These are phyloP conservation scores for Nephrocerus scutellatus DNA, from an alignment of 2,888 invertebrate species.

Conservation along the genomic window DNA sequence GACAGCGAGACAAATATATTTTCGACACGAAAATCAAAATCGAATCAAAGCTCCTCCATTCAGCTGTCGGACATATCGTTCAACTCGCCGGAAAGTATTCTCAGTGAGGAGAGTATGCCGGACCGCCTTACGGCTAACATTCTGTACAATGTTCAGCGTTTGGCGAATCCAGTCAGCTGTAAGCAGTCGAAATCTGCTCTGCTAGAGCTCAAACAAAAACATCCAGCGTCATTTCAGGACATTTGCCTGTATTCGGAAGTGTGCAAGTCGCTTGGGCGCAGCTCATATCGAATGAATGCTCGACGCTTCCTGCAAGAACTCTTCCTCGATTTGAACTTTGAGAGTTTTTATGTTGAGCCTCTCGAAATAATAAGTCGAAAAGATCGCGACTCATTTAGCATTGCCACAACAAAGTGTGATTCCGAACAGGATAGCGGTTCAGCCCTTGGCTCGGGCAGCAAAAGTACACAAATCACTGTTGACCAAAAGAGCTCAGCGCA, in stretches of 20 bases:
- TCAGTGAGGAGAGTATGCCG: constrained; percentile 45
- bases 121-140: constrained; percentile 49
- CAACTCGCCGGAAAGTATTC: constrained; percentile 47
- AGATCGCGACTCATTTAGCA: constrained; percentile 26
- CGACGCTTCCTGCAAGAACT: constrained; percentile 88
- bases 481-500: constrained; percentile 1
- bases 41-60: constrained; percentile 30
- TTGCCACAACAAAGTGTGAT: constrained; percentile 8
- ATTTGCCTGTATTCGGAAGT: constrained; percentile 91
- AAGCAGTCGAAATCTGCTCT: constrained; percentile 77
- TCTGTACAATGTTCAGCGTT: constrained; percentile 63
- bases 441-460: not conserved
- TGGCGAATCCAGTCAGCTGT: constrained; percentile 72
- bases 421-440: not conserved
- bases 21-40: constrained; percentile 19
- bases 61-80: constrained; percentile 41
- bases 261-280: constrained; percentile 67
- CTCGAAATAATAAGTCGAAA: constrained; percentile 47
- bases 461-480: not conserved
- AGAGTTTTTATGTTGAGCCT: constrained; percentile 54
- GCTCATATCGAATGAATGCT: constrained; percentile 74
- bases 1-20: constrained; percentile 29
- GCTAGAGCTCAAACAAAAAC: constrained; percentile 65
- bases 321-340: constrained; percentile 77
- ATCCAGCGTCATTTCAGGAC: constrained; percentile 70